phyloP scores from a whole-genome alignment of 2,888 invertebrate species.

The Drosophila quinaria region DNA sequence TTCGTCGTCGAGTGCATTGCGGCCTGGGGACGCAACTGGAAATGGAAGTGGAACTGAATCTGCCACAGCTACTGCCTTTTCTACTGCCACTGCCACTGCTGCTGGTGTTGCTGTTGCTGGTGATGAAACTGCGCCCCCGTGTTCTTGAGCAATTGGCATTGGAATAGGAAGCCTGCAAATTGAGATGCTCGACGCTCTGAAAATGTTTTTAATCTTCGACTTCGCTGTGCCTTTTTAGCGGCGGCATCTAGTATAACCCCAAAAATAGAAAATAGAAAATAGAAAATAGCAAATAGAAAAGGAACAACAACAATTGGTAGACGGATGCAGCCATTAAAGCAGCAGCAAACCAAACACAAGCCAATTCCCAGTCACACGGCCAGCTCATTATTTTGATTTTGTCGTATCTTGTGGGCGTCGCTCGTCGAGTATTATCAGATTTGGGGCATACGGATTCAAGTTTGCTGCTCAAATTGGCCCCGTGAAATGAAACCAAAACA shows the following conservation, averaged over 20 bases:
- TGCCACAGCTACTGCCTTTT: not conserved
- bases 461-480: not conserved
- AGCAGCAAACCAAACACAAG: slow-evolving; percentile 7
- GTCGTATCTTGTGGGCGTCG: slow-evolving; percentile 44
- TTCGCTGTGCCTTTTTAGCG: slow-evolving; percentile 58
- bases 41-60: slow-evolving; percentile 1
- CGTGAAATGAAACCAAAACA: not conserved
- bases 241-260: slow-evolving; percentile 39
- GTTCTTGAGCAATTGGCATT: slow-evolving; percentile 20
- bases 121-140: slow-evolving; percentile 4
- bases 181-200: slow-evolving; percentile 67
- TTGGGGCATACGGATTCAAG: slow-evolving; percentile 13
- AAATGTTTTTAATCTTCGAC: slow-evolving; percentile 71
- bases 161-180: slow-evolving; percentile 71
- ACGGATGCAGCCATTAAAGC: slow-evolving; percentile 34
- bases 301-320: slow-evolving; percentile 7
- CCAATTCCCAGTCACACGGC: slow-evolving; percentile 49
- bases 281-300: slow-evolving; percentile 8
- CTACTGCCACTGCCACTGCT: not conserved
- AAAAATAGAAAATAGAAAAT: slow-evolving; percentile 18
- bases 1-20: slow-evolving; percentile 74
- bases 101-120: slow-evolving; percentile 1
- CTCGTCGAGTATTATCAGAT: slow-evolving; percentile 30
- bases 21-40: slow-evolving; percentile 31
- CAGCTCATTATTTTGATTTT: slow-evolving; percentile 63